These are phyloP conservation scores for Sminthurides aquaticus DNA, from an alignment of 2,888 invertebrate species.

Conservation along the genomic window DNA sequence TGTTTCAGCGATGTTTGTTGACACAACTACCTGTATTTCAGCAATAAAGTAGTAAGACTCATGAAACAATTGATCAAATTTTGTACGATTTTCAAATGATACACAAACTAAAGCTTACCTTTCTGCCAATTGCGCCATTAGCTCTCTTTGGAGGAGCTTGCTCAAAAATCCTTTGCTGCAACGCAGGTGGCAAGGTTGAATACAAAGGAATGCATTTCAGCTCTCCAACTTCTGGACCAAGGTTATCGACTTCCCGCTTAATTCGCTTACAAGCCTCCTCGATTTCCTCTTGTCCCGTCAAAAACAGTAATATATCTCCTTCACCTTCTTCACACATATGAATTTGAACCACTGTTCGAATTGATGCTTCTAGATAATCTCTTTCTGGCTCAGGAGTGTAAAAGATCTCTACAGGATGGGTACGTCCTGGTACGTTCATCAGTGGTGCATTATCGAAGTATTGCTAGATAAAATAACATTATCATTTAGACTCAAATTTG, in stretches of 20 bases:
- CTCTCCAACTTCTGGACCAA: constrained; percentile 95
- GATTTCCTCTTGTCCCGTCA: constrained; percentile 82
- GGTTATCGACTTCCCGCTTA: constrained; percentile 87
- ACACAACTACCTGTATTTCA: constrained; percentile 74
- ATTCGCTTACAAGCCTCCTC: constrained; percentile 98
- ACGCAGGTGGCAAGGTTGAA: constrained; percentile 92
- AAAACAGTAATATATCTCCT: constrained; percentile 86
- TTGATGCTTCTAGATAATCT: constrained; percentile 97
- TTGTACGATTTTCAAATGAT: too few relatives aligned
- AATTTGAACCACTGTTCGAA: constrained; percentile 92
- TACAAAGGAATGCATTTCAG: constrained; percentile 97
- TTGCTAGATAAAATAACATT: constrained; percentile 53
- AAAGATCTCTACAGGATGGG: constrained; percentile 94
- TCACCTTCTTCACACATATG: constrained; percentile 90
- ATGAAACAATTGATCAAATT: too few relatives aligned
- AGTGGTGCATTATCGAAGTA: constrained; percentile 98
- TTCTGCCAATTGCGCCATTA: constrained; percentile 82
- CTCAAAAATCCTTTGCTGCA: constrained; percentile 96
- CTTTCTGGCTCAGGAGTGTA: constrained; percentile 98
- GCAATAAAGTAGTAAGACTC: constrained; percentile 6
- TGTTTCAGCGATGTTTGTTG: constrained; percentile 98
- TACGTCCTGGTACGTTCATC: constrained; percentile 96
- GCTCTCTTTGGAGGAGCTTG: constrained; percentile 77
- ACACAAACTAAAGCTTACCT: too few relatives aligned
- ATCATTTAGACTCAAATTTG: background rate